phyloP scores from a whole-genome alignment of 2,797 vertebrate genomes.

The Anisognathus igniventris region DNA sequence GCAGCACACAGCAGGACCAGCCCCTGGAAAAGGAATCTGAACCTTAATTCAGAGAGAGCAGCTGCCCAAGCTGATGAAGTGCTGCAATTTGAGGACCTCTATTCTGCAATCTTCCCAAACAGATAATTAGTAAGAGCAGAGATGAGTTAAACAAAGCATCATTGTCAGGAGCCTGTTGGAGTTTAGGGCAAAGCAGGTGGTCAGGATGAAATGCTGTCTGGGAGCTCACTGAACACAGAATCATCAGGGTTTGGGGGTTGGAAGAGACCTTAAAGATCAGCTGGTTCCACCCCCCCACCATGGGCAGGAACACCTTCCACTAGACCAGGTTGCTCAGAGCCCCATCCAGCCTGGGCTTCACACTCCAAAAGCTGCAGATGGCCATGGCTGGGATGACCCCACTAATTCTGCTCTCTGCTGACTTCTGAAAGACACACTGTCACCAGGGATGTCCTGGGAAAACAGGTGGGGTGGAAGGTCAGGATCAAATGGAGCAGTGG shows the following conservation, averaged over 20 bases:
- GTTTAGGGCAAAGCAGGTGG: not conserved
- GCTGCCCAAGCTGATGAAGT: not conserved
- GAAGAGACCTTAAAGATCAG: not conserved
- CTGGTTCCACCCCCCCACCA: not conserved
- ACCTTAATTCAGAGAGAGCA: slow-evolving; percentile 17
- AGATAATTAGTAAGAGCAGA: not conserved
- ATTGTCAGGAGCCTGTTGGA: not conserved
- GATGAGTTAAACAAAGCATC: not conserved
- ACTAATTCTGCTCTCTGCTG: not conserved
- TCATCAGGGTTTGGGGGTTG: not conserved
- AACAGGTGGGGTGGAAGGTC: not conserved
- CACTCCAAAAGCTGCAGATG: not conserved
- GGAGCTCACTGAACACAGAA: not conserved
- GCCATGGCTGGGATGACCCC: not conserved
- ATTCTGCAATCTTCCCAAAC: not conserved
- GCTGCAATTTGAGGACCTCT: not conserved
- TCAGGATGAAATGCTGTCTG: not conserved
- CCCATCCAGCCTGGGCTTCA: not conserved
- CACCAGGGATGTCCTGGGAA: not conserved
- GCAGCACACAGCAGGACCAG: not conserved
- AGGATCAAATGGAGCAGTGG: not conserved
- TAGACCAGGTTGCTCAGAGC: not conserved
- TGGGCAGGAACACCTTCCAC: not conserved
- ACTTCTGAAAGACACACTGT: not conserved
- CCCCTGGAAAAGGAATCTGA: slow-evolving; percentile 33